Evolutionary conservation across 2,113 vertebrate genomes (phyloP).

Genomic region (Verasper variegatus): DNA sequence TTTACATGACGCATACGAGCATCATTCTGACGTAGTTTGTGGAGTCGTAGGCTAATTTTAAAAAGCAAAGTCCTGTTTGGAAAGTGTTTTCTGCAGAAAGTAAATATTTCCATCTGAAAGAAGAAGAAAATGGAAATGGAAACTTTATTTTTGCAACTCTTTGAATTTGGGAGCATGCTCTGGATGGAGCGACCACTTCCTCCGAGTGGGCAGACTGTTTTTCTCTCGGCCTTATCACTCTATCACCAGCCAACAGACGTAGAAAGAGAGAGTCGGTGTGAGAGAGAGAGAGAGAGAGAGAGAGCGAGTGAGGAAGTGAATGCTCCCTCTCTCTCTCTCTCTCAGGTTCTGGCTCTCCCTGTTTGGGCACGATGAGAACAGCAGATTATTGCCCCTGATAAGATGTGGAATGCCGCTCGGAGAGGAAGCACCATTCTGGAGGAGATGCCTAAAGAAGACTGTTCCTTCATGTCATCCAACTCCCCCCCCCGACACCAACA

Average conservation of each 20-base stretch:
- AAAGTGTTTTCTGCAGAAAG: not conserved
- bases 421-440: slow-evolving; percentile 73
- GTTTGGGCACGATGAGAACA: slow-evolving; percentile 81
- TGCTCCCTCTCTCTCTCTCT: slow-evolving; percentile 2
- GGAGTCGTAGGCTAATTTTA: not conserved
- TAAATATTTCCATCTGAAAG: not conserved
- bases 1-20: not conserved
- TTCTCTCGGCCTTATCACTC: slow-evolving; percentile 77
- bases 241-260: slow-evolving; percentile 70
- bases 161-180: slow-evolving; percentile 10
- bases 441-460: slow-evolving; percentile 65
- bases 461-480: slow-evolving; percentile 54
- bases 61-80: not conserved
- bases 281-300: slow-evolving; percentile 68
- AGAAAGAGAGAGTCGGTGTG: slow-evolving; percentile 67
- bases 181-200: slow-evolving; percentile 78
- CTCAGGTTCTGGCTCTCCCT: slow-evolving; percentile 76
- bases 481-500: slow-evolving; percentile 13
- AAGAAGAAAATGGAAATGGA: too few relatives aligned
- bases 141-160: too few relatives aligned
- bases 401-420: slow-evolving; percentile 78
- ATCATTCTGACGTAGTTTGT: not conserved
- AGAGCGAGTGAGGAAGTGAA: slow-evolving; percentile 45
- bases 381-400: slow-evolving; percentile 76
- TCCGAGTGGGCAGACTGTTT: slow-evolving; percentile 81